phyloP scores from a whole-genome alignment of 2,888 invertebrate species.

The Tinea semifulvella region DNA sequence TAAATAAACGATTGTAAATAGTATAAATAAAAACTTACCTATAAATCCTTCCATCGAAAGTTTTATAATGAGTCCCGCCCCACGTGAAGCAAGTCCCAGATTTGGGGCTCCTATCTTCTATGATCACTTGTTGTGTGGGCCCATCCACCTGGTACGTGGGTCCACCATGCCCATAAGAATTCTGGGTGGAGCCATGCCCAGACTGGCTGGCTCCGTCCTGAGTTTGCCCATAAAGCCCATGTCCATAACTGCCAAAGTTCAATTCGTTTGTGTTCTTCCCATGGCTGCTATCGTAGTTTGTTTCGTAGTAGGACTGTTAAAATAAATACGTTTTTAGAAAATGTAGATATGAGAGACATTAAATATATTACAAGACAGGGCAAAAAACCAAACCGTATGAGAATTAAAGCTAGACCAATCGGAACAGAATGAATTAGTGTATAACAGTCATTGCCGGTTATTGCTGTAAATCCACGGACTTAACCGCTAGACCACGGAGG shows the following conservation, averaged over 20 bases:
- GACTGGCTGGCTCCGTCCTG: not conserved
- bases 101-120: slow-evolving; percentile 55
- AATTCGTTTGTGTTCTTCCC: not conserved
- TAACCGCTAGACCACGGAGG: too few species aligned
- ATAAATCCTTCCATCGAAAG: slow-evolving; percentile 83
- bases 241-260: slow-evolving; percentile 4
- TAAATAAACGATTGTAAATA: too few species aligned
- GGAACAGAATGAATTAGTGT: too few species aligned
- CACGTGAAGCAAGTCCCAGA: slow-evolving; percentile 81
- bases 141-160: too few species aligned
- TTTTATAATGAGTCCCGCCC: slow-evolving; percentile 84
- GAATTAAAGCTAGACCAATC: too few species aligned
- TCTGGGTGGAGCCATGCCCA: slow-evolving; percentile 1
- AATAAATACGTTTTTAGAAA: not conserved
- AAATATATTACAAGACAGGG: too few species aligned
- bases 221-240: slow-evolving; percentile 1
- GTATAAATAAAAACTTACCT: slow-evolving; percentile 64
- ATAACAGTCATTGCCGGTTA: too few species aligned
- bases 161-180: not conserved
- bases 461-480: too few species aligned
- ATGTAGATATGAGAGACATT: not conserved
- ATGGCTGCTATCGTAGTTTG: slow-evolving; percentile 7
- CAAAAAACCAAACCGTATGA: too few species aligned
- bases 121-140: slow-evolving; percentile 9
- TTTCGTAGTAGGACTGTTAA: slow-evolving; percentile 11